Conservation (phyloP, 1,140 invertebrate genomes). For the Cydia amplana region DNA sequence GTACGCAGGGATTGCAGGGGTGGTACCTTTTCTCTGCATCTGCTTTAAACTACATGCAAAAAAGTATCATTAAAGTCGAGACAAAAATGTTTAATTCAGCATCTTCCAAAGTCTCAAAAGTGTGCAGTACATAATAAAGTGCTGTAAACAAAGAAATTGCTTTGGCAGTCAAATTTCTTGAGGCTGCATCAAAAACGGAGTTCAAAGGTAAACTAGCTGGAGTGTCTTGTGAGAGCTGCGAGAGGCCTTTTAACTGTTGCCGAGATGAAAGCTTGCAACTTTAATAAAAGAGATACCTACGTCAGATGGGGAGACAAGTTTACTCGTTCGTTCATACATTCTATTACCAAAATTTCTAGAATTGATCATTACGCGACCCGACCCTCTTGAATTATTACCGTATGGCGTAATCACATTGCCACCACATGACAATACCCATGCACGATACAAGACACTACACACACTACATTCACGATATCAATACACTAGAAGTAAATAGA, state of each 20-base stretch:
- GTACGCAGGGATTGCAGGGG: too few relatives aligned
- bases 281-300: conserved; percentile 4
- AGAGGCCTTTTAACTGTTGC: conserved; percentile 3
- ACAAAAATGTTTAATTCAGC: background rate
- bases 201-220: conserved; percentile 29
- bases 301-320: background rate
- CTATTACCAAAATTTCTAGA: background rate
- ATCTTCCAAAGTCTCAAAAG: background rate
- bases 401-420: too few relatives aligned
- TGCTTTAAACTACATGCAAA: background rate
- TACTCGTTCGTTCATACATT: background rate
- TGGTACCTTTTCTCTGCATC: too few relatives aligned
- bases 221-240: background rate
- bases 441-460: too few relatives aligned
- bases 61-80: background rate
- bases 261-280: conserved; percentile 24
- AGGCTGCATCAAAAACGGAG: conserved; percentile 15
- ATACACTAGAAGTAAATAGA: too few relatives aligned
- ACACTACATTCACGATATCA: too few relatives aligned
- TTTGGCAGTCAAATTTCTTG: conserved; percentile 25
- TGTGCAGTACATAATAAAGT: background rate
- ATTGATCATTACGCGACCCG: too few relatives aligned
- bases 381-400: too few relatives aligned
- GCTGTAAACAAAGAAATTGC: conserved; percentile 21
- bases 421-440: too few relatives aligned